Evolutionary conservation across 2,113 vertebrate genomes (phyloP), one percentile per base, ranked within the genome.

Genomic region (Polyodon spathula): DNA sequence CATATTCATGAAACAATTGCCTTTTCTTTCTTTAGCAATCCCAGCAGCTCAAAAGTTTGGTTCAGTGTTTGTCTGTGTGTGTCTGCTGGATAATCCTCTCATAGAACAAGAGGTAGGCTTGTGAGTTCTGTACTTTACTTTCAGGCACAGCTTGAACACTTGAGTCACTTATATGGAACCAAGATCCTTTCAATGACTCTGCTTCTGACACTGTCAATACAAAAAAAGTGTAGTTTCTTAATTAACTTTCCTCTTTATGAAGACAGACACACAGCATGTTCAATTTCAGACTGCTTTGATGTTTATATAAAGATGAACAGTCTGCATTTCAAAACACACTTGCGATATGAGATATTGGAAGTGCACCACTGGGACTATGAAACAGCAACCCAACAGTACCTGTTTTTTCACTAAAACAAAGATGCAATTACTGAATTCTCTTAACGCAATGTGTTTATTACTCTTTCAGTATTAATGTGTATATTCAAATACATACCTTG

Each of bases 21-120:
- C 27, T 27, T 27, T 27, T 27, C 27, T 27, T 27, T 27, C 48
- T 6, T 2, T n/a, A 12, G 48, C 15, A 6, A 12, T n/a, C 48
- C 12, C 12, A 50, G 12, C 48, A 50, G 14, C 48, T 50, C 7
- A 50, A 12, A n/a, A 14, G 5, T n/a, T 10, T 4, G 11, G 6
- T 50, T 8, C n/a, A 4, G 46, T 50, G 11, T 50, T 12, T n/a
- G n/a, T n/a, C 11, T n/a, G 10, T 10, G 11, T 14, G 5, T 50
- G 46, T 50, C 46, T 14, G 46, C n/a, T 50, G n/a, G 7, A 50
- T 69, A 67, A 93, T 78, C 75, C 88, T 85, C 78, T 99, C 95
- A 6, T 99, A 98, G 75, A 98, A 99, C 4, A 99, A 88, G 71
- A 99, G 92, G 85, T 97, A 99, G 37, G 95, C 97, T 79, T 99